These are phyloP conservation scores for Onychostruthus taczanowskii DNA, from an alignment of 2,113 vertebrate genomes.

Conservation along the genomic window DNA sequence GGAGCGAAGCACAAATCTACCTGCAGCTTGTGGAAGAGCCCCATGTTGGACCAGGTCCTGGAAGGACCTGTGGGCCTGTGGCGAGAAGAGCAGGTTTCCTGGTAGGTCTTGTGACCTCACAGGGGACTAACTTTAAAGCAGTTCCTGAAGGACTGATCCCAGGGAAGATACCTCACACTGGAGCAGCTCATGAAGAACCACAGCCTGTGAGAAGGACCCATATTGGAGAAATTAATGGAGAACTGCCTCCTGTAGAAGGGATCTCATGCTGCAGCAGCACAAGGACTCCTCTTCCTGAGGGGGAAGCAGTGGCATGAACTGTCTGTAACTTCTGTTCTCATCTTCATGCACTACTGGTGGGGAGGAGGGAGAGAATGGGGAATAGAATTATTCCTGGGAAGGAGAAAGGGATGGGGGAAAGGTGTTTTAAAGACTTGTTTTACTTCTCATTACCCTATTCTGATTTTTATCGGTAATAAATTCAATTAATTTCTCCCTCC, in stretches of 20 bases:
- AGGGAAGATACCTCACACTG: background rate
- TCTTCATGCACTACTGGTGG: background rate
- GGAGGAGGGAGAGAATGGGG: background rate
- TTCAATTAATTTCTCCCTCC: background rate
- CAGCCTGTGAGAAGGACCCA: background rate
- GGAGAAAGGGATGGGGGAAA: background rate
- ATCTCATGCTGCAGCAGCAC: background rate
- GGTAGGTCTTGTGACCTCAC: background rate
- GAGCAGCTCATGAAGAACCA: background rate
- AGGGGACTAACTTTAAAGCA: background rate
- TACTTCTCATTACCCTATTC: background rate
- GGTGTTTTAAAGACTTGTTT: background rate
- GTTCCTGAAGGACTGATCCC: background rate
- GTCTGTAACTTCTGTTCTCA: fast-evolving
- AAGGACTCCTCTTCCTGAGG: background rate
- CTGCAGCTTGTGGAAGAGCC: background rate
- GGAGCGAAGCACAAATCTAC: background rate
- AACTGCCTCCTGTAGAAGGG: background rate
- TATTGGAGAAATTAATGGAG: background rate
- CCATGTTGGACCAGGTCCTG: background rate
- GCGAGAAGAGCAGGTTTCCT: background rate
- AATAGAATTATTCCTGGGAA: background rate
- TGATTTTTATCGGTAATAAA: background rate
- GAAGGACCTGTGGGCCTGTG: background rate
- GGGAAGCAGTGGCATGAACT: background rate